phyloP scores from a whole-genome alignment of 2,888 invertebrate genomes.

The Coleophora deauratella region DNA sequence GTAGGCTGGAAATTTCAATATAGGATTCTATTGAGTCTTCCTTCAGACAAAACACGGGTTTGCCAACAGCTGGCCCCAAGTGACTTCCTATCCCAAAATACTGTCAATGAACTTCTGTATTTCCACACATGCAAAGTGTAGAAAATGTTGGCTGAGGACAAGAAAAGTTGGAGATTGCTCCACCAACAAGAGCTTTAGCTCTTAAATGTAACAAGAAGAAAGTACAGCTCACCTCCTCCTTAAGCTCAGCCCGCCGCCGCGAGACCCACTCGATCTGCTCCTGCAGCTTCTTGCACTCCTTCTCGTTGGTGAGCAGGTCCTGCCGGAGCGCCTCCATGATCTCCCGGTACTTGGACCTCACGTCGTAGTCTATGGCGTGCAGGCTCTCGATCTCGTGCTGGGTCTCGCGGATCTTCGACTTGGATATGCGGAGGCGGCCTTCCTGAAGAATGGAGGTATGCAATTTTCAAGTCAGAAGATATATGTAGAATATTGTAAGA shows the following conservation, averaged over 20 bases:
- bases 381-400: conserved; percentile 60
- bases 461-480: neutral
- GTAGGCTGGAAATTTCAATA: too few relatives aligned
- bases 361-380: conserved; percentile 53
- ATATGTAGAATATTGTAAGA: neutral
- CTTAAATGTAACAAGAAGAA: neutral
- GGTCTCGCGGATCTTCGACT: conserved; percentile 58
- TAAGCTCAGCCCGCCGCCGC: conserved; percentile 47
- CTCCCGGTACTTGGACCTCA: conserved; percentile 43
- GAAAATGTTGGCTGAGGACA: too few relatives aligned
- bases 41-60: too few relatives aligned
- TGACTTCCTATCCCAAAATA: too few relatives aligned
- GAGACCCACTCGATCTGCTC: conserved; percentile 67
- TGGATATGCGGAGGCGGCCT: conserved; percentile 54
- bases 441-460: conserved; percentile 33
- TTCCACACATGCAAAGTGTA: too few relatives aligned
- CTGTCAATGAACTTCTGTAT: too few relatives aligned
- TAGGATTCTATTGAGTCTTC: too few relatives aligned
- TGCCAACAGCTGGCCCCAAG: too few relatives aligned
- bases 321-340: conserved; percentile 50
- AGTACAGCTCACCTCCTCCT: conserved; percentile 43
- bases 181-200: too few relatives aligned
- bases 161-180: too few relatives aligned
- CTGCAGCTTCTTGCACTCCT: conserved; percentile 57
- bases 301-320: conserved; percentile 50